Conservation (phyloP, 2,888 invertebrate genomes). For the Ennomos erosarius region DNA sequence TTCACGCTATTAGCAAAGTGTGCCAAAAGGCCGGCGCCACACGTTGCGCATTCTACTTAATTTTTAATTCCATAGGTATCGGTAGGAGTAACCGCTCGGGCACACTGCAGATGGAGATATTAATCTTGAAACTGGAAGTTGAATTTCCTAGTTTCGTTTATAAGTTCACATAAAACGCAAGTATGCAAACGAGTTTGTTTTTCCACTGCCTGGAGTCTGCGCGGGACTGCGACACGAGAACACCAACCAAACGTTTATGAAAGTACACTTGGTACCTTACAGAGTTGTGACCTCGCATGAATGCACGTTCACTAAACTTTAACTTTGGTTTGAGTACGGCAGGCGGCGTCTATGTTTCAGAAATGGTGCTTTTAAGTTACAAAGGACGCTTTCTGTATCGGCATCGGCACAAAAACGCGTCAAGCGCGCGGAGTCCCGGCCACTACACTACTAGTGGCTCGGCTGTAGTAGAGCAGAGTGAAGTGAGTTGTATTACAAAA, state of each 20-base stretch:
- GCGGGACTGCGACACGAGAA: constrained; percentile 56
- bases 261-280: constrained; percentile 24
- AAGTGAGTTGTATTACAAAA: constrained; percentile 66
- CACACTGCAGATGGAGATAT: constrained; percentile 12
- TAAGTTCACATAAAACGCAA: constrained; percentile 38
- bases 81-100: background rate
- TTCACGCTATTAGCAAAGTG: constrained; percentile 62
- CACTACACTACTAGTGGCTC: constrained; percentile 70
- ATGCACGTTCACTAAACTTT: constrained; percentile 58
- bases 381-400: constrained; percentile 55
- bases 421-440: constrained; percentile 59
- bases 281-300: constrained; percentile 58
- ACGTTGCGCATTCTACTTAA: constrained; percentile 48
- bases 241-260: constrained; percentile 36
- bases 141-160: constrained; percentile 44
- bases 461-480: constrained; percentile 54
- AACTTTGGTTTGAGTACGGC: constrained; percentile 51
- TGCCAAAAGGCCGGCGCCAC: constrained; percentile 66
- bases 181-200: constrained; percentile 58
- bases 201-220: constrained; percentile 62
- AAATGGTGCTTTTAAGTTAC: constrained; percentile 53
- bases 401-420: constrained; percentile 51
- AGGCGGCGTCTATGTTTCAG: constrained; percentile 50
- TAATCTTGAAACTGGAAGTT: constrained; percentile 35
- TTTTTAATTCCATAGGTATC: constrained; percentile 25